Percentiles rank a stretch among this genome's conserved stretches.
Evolutionary conservation across 2,113 vertebrate species (phyloP).

Genomic region (Centropristis striata): DNA sequence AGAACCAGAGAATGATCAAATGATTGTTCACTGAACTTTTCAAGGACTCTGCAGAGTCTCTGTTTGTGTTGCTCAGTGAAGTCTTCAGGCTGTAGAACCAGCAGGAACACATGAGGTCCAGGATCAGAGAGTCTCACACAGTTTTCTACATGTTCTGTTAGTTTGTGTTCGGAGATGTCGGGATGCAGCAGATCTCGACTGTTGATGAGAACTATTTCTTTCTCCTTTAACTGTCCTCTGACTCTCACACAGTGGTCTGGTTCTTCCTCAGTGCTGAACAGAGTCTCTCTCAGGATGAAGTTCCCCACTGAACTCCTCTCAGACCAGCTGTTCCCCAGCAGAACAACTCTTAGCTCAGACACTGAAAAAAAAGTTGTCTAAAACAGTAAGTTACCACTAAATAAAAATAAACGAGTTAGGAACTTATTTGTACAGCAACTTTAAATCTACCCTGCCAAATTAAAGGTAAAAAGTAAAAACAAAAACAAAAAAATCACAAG

Average conservation of each 20-base stretch:
- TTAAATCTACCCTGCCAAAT: too few relatives aligned
- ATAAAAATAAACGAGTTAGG: too few relatives aligned
- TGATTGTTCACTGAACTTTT: not conserved
- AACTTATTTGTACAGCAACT: too few relatives aligned
- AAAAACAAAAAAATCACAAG: too few relatives aligned
- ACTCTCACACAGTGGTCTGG: not conserved
- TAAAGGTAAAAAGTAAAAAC: too few relatives aligned
- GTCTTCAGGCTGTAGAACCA: not conserved
- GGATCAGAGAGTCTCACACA: not conserved
- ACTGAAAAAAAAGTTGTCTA: too few relatives aligned
- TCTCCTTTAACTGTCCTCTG: not conserved
- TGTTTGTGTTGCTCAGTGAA: not conserved
- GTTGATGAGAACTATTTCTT: not conserved
- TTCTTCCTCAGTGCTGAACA: not conserved
- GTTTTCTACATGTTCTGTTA: not conserved
- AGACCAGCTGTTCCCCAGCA: constrained; percentile 10
- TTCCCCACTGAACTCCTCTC: constrained; percentile 1
- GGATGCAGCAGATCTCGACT: not conserved
- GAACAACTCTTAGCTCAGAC: not conserved
- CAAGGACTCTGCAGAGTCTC: not conserved
- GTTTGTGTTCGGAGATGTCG: not conserved
- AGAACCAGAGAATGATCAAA: too few relatives aligned
- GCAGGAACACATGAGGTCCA: too few relatives aligned
- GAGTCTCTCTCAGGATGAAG: not conserved
- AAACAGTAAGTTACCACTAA: too few relatives aligned